These are phyloP conservation scores for Drosophila incognita DNA, from an alignment of 2,888 invertebrate species.

Conservation along the genomic window DNA sequence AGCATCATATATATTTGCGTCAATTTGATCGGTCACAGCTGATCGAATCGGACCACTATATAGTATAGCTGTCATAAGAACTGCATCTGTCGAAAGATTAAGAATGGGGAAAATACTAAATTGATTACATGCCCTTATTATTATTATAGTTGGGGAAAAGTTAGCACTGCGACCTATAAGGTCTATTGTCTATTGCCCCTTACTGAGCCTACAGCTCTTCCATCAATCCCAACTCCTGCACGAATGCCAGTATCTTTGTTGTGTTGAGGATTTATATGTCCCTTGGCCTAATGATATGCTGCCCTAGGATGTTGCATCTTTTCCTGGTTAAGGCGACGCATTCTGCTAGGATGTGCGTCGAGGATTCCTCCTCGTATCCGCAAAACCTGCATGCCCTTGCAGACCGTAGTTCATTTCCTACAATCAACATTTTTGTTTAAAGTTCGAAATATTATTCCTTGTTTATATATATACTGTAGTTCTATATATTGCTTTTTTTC, in stretches of 20 bases:
- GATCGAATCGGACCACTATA: neutral
- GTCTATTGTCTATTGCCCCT: too few relatives aligned
- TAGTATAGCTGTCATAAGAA: neutral
- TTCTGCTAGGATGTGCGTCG: too few relatives aligned
- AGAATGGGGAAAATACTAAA: neutral
- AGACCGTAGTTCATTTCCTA: neutral
- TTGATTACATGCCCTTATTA: neutral
- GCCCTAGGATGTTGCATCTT: too few relatives aligned
- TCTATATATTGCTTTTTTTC: fast-evolving
- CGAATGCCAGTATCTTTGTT: too few relatives aligned
- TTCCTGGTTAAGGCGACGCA: too few relatives aligned
- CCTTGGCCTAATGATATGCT: too few relatives aligned
- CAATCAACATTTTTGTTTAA: neutral
- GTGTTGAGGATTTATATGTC: too few relatives aligned
- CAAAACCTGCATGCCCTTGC: neutral
- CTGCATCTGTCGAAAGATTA: neutral
- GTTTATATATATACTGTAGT: neutral
- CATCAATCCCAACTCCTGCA: too few relatives aligned
- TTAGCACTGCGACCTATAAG: too few relatives aligned
- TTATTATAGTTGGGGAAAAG: too few relatives aligned
- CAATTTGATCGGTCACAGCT: neutral
- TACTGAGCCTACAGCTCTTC: too few relatives aligned
- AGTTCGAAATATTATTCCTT: neutral
- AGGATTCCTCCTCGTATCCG: too few relatives aligned
- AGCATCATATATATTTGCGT: neutral